Conservation (phyloP, 2,797 vertebrate species). For the Pogonophryne albipinna region DNA sequence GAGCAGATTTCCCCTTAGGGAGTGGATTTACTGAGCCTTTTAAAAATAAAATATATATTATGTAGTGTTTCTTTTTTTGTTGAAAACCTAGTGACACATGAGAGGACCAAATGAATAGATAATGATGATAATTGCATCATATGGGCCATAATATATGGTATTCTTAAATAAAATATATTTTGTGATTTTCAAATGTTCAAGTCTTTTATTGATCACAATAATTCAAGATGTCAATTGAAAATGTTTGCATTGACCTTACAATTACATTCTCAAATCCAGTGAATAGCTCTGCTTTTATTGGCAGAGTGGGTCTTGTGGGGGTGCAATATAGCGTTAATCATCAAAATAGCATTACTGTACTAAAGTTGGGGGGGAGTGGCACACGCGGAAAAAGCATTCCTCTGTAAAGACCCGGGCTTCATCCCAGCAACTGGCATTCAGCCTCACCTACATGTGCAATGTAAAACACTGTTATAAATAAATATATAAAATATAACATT, state of each 20-base stretch:
- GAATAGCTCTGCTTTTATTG: conserved; percentile 2
- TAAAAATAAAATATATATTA: neutral
- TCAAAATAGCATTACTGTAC: conserved; percentile 5
- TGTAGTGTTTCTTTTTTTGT: neutral
- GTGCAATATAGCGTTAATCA: neutral
- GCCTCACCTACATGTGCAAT: conserved; percentile 8
- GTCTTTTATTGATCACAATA: neutral
- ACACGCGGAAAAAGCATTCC: neutral
- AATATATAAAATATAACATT: neutral
- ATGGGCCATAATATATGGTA: neutral
- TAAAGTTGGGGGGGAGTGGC: neutral
- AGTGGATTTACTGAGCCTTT: neutral
- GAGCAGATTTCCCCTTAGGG: neutral
- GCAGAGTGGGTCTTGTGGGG: neutral
- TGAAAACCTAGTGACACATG: neutral
- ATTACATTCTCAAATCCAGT: conserved; percentile 3
- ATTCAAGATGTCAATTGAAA: neutral
- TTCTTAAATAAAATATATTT: neutral
- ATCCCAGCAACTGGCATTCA: conserved; percentile 16
- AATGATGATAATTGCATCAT: neutral
- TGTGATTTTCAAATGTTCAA: too few relatives aligned
- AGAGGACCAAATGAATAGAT: neutral
- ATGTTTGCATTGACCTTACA: neutral
- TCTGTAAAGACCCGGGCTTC: conserved; percentile 16
- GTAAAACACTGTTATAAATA: neutral